Percentiles rank a stretch among this genome's conserved stretches.
Evolutionary conservation across 2,888 invertebrate genomes (phyloP).

Genomic region (Eilema depressum): DNA sequence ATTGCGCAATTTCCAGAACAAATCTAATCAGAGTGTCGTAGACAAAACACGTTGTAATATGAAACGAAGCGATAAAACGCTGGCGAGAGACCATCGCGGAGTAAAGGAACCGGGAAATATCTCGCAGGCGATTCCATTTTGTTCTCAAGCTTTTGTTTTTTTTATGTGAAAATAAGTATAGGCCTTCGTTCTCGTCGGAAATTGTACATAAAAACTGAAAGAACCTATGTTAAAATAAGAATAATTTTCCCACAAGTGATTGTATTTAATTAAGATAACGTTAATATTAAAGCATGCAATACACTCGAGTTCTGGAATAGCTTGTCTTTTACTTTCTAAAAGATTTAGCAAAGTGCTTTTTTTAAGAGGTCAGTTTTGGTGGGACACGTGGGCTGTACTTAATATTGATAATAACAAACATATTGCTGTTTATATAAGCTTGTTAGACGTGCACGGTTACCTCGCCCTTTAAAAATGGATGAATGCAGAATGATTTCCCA

Average conservation of each 20-base stretch:
- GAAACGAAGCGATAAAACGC: neutral
- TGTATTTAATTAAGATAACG: neutral
- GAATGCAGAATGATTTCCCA: too few species aligned
- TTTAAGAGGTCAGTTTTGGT: too few species aligned
- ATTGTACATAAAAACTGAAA: neutral
- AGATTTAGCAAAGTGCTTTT: too few species aligned
- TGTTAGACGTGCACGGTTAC: too few species aligned
- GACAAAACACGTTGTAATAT: slow-evolving; percentile 7
- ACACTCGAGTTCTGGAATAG: too few species aligned
- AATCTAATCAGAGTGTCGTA: slow-evolving; percentile 12
- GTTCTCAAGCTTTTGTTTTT: slow-evolving; percentile 3
- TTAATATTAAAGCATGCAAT: neutral
- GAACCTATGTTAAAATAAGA: neutral
- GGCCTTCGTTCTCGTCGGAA: neutral
- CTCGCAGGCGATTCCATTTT: neutral
- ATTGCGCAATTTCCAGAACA: slow-evolving; percentile 8
- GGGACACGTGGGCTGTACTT: too few species aligned
- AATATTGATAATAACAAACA: too few species aligned
- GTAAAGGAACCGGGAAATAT: neutral
- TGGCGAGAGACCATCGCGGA: neutral
- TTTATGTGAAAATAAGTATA: slow-evolving; percentile 6
- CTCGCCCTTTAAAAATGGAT: too few species aligned
- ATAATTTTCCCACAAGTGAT: neutral
- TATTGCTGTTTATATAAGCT: too few species aligned
- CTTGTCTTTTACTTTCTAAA: too few species aligned